Evolutionary conservation across 2,113 vertebrate species (phyloP), one percentile per base, ranked within the genome.

Genomic region (Eulemur macaco): DNA sequence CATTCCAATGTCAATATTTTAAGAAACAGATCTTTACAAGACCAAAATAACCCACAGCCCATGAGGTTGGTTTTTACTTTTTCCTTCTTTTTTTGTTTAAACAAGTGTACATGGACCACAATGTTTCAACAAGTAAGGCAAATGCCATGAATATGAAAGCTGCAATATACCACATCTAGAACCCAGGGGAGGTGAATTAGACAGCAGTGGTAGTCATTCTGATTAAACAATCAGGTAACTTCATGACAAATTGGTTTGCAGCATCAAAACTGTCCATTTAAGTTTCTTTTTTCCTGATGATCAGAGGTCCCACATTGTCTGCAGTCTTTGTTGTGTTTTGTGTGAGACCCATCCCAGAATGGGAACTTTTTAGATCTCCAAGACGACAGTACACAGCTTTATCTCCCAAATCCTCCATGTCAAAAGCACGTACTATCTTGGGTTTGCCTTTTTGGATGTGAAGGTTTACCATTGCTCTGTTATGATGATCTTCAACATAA

Each of bases 261-360:
- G 52, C 94, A 78, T 96, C 56, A 78, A 31, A 95, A 96, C 14
- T 87, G 94, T 96, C 95, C 73, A 47, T 97, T 98, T 99, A 99
- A 0, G 98, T 97, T 93, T 99, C 99, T 97, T 99, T 99, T 95
- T 98, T 99, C 98, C 99, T 99, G 97, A 99, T 99, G 97, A 99
- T 99, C 97, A 99, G 98, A 95, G 99, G 99, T 71, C 99, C 99
- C 81, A 99, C 99, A 5, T 99, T 99, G 98, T 99, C 99, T 0
- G 99, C 99, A 7, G 99, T 99, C 94, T 99, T 99, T 99, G 0
- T 99, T 99, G 98, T 99, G 99, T 97, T 99, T 99, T 91, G 98
- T 99, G 97, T 99, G 99, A 89, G 99, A 92, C 11, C 99, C 99
- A 93, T 99, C 99, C 96, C 99, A 99, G 92, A 99, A 98, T 0